Base-by-base conservation (phyloP, 1,140 invertebrate species). In the Rhagoletis zephyria region DNA sequence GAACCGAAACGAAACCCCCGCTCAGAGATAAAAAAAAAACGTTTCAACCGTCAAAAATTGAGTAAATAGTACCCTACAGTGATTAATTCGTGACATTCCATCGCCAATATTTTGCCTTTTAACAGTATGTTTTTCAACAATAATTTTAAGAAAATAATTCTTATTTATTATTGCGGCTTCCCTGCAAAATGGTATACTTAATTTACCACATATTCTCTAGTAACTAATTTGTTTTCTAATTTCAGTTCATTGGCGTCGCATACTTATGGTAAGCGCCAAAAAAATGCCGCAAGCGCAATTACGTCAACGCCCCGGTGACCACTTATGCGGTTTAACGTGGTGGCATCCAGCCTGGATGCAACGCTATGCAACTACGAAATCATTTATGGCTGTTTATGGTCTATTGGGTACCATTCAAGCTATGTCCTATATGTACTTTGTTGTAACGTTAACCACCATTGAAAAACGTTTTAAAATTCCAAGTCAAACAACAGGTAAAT, bases 381-480 rank as follows among this genome's bases (percentile, higher is more conserved):
- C 91, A 61, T 96, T 96, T 89, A 94, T 96, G 89, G 90, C 94
- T 1, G 94, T 95, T 12, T 96, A 95, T 89, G 95, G 95, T 7
- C 90, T 96, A 2, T 93, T 96, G 10, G 95, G 95, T 9, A 95
- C 95, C n/a, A 93, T 95, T 0, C 96, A 96, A 89, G 94, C 95
- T 59, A 96, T 96, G 95, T 94, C 95, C 48, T 96, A 95, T 89
- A 95, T 96, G 89, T 96, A 96, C 89, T 95, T 96, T 85, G 93
- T 95, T 3, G 95, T 96, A 40, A 95, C 95, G 7, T 90, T 96
- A 87, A 95, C 95, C 48, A 96, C 96, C 2, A 90, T 96, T 88
- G 96, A 96, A 90, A 96, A 95, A 90, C 93, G 95, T 88, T 96
- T 96, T 89, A 95, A 96, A 90, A 95, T 96, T 89, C 95, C 95